Evolutionary conservation across 2,888 invertebrate species (phyloP).

Genomic region (Conistra vaccinii): DNA sequence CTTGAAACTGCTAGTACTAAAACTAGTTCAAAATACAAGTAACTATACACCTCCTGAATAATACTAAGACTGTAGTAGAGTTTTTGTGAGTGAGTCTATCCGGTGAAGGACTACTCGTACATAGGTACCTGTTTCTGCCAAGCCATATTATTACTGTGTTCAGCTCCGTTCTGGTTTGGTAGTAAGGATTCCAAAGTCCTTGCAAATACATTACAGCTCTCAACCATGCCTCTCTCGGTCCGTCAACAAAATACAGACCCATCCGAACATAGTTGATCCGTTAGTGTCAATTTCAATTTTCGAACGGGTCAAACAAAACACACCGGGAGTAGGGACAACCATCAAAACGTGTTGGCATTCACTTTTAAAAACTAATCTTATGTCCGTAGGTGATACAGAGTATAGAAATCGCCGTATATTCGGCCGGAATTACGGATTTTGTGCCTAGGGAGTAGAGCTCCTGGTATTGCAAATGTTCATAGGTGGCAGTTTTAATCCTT

Average conservation of each 20-base stretch:
- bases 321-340: no score
- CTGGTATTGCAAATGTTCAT: neutral
- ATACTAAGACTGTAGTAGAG: neutral
- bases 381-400: no score
- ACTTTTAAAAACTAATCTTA: no score
- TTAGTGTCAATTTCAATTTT: no score
- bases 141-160: neutral
- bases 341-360: no score
- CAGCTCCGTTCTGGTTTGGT: neutral
- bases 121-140: neutral
- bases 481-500: neutral
- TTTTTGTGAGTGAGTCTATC: neutral
- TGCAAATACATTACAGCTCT: no score
- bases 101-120: neutral
- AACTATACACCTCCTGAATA: neutral
- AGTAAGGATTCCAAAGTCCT: neutral
- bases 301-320: no score
- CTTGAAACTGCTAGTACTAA: conserved; percentile 9
- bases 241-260: no score
- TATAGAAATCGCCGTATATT: no score
- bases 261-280: no score
- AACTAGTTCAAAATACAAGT: conserved; percentile 1
- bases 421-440: no score
- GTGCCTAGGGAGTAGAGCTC: no score
- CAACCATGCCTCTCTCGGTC: neutral